These are phyloP conservation scores for Pachycephus smyrnensis DNA, from an alignment of 2,888 invertebrate genomes.

Conservation along the genomic window DNA sequence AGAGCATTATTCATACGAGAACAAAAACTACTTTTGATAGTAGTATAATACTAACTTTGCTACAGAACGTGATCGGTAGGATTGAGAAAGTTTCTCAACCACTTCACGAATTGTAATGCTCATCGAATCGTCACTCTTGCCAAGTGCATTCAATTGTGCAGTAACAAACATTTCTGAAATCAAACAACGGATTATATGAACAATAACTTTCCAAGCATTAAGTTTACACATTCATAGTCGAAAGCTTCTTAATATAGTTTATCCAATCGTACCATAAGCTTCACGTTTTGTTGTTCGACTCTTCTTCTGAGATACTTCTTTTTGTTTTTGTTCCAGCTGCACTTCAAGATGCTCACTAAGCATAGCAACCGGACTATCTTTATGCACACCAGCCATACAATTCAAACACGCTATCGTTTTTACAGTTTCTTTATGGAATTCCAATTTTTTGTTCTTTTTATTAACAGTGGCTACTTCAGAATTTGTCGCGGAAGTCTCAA, in stretches of 20 bases:
- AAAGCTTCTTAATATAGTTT: neutral
- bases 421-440: neutral
- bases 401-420: neutral
- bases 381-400: neutral
- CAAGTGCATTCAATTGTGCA: conserved; percentile 41
- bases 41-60: conserved; percentile 44
- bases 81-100: conserved; percentile 34
- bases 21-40: neutral
- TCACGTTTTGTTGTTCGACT: neutral
- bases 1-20: neutral
- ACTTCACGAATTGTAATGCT: conserved; percentile 40
- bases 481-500: neutral
- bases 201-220: conserved; percentile 4
- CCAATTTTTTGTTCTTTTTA: neutral
- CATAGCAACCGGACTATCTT: neutral
- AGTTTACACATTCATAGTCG: neutral
- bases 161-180: conserved; percentile 47
- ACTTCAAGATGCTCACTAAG: neutral
- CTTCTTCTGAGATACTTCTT: neutral
- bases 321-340: neutral
- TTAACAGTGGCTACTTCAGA: neutral
- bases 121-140: conserved; percentile 45
- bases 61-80: conserved; percentile 38
- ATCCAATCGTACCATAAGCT: neutral
- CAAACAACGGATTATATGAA: conserved; percentile 11